Percentiles rank a stretch among this genome's conserved stretches.
Evolutionary conservation across 2,888 invertebrate species (phyloP).

Genomic region (Phoenoteleia sp.): DNA sequence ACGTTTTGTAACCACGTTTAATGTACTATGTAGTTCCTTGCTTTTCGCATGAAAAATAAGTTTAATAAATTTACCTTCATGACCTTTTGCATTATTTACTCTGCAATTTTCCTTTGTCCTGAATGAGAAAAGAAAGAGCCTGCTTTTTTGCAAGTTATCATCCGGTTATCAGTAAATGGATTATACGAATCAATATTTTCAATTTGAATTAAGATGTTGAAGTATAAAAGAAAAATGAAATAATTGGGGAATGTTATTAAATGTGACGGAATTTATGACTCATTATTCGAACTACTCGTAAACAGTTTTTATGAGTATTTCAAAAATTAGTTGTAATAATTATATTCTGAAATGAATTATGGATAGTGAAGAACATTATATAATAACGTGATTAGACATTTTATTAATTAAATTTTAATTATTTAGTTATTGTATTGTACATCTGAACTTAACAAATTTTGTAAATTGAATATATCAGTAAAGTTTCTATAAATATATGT

Average conservation of each 20-base stretch:
- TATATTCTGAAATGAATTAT: not conserved
- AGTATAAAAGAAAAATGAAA: not conserved
- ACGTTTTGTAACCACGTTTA: conserved; percentile 15
- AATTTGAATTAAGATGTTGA: conserved; percentile 10
- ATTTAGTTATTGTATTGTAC: too few relatives aligned
- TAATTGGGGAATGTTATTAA: not conserved
- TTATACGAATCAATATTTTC: conserved; percentile 13
- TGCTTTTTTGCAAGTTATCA: conserved; percentile 14
- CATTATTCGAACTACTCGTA: not conserved
- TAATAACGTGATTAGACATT: too few relatives aligned
- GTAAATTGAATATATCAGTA: too few relatives aligned
- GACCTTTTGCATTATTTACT: conserved; percentile 32
- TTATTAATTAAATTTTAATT: too few relatives aligned
- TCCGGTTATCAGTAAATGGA: conserved; percentile 2
- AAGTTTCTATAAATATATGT: too few relatives aligned
- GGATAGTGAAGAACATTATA: not conserved
- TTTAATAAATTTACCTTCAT: conserved; percentile 41
- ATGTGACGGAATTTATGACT: not conserved
- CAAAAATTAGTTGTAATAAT: not conserved
- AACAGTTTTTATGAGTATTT: not conserved
- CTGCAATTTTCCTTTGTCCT: conserved; percentile 19
- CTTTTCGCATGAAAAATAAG: conserved; percentile 19
- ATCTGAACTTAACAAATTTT: too few relatives aligned
- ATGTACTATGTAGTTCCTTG: conserved; percentile 2
- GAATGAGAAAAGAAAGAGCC: not conserved